Evolutionary conservation across 2,797 vertebrate species (phyloP).

Genomic region (Epinephelus malabaricus): DNA sequence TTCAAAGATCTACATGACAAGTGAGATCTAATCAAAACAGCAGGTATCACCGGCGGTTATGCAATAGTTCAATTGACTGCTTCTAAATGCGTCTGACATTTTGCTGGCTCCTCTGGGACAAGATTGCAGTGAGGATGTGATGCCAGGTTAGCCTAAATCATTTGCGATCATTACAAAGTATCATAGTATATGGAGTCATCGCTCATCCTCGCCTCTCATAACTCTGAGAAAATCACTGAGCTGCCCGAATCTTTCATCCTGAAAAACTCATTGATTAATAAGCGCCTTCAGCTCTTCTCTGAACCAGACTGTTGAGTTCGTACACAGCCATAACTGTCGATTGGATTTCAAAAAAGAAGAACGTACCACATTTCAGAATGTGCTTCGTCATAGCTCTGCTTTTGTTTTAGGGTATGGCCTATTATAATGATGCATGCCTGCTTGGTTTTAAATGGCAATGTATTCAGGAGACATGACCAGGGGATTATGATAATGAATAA

Average conservation of each 20-base stretch:
- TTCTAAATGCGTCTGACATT: conserved; percentile 24
- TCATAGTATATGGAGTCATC: conserved; percentile 12
- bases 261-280: conserved; percentile 57
- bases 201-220: conserved; percentile 50
- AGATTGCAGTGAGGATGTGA: conserved; percentile 9
- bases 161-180: conserved; percentile 43
- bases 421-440: conserved; percentile 36
- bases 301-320: conserved; percentile 26
- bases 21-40: not conserved
- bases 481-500: conserved; percentile 64
- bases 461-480: conserved; percentile 45
- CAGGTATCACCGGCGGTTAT: not conserved
- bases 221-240: conserved; percentile 55
- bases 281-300: conserved; percentile 30
- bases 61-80: not conserved
- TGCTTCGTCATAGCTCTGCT: conserved; percentile 13
- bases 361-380: not conserved
- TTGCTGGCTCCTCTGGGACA: not conserved
- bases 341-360: conserved; percentile 41
- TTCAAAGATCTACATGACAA: not conserved
- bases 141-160: conserved; percentile 47
- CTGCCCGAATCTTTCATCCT: conserved; percentile 43
- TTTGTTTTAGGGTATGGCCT: conserved; percentile 30
- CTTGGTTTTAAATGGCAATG: conserved; percentile 54
- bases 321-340: conserved; percentile 29